Evolutionary conservation across 1,140 invertebrate species (phyloP).

Genomic region (Oncopeltus fasciatus): DNA sequence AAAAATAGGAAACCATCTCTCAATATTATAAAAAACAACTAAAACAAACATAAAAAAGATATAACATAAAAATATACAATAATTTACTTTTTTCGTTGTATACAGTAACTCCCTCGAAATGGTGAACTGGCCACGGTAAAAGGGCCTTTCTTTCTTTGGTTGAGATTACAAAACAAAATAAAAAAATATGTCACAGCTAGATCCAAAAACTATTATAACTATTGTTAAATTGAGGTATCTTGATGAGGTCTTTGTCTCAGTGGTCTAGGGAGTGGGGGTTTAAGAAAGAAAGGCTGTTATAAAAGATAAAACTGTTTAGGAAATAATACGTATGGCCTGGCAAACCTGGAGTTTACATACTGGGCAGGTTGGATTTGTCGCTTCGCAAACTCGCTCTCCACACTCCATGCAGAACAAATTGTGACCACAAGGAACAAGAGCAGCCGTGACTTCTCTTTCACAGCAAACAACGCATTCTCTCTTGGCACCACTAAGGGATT

Average conservation of each 20-base stretch:
- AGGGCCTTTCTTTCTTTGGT: constrained; percentile 21
- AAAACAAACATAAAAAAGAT: constrained; percentile 19
- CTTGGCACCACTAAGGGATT: constrained; percentile 43
- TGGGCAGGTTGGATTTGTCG: constrained; percentile 59
- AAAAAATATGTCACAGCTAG: constrained; percentile 14
- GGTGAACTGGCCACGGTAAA: constrained; percentile 20
- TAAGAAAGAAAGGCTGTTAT: constrained; percentile 19
- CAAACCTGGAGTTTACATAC: constrained; percentile 62
- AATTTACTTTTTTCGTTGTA: constrained; percentile 20
- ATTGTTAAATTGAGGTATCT: constrained; percentile 16
- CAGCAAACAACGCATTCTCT: constrained; percentile 72
- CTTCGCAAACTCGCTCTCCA: constrained; percentile 61
- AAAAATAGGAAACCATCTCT: constrained; percentile 19
- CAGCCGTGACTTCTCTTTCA: constrained; percentile 73
- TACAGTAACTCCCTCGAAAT: constrained; percentile 17
- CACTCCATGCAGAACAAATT: constrained; percentile 89
- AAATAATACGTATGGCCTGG: constrained; percentile 64
- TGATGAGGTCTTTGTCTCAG: constrained; percentile 17
- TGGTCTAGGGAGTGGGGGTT: too few species aligned
- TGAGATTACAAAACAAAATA: not conserved
- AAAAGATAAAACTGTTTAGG: constrained; percentile 25
- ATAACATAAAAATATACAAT: constrained; percentile 21
- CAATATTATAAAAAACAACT: constrained; percentile 17
- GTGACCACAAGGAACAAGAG: constrained; percentile 83
- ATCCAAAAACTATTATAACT: constrained; percentile 15